Evolutionary conservation across 2,797 vertebrate genomes (phyloP).

Genomic region (Platyrinchus mystaceus): DNA sequence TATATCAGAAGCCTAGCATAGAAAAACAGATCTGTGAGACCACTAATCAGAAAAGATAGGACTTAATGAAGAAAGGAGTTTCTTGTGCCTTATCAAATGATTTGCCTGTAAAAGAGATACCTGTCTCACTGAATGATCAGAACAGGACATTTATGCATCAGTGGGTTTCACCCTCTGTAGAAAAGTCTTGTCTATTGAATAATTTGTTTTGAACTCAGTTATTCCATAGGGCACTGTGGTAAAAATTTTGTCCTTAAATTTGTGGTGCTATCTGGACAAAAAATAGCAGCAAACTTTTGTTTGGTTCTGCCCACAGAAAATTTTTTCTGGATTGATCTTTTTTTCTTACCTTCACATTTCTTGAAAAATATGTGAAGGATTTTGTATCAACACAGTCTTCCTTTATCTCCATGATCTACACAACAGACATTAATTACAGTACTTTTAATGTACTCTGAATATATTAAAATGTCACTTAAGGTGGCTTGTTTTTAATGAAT

Average conservation of each 20-base stretch:
- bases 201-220: not conserved
- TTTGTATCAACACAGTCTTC: not conserved
- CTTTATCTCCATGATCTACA: not conserved
- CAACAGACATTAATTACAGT: not conserved
- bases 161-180: accelerated
- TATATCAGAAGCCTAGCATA: not conserved
- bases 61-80: not conserved
- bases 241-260: not conserved
- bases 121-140: not conserved
- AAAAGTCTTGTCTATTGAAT: not conserved
- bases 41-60: not conserved
- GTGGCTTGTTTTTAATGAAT: not conserved
- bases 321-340: not conserved
- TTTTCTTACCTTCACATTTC: not conserved
- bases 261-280: not conserved
- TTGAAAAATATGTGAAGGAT: not conserved
- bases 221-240: not conserved
- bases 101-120: not conserved
- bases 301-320: not conserved
- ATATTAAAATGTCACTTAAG: not conserved
- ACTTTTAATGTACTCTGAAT: not conserved
- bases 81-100: not conserved
- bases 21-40: not conserved
- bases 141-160: not conserved
- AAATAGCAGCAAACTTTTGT: not conserved